Base-by-base conservation (phyloP, 2,797 vertebrate species). In the Coreius guichenoti region DNA sequence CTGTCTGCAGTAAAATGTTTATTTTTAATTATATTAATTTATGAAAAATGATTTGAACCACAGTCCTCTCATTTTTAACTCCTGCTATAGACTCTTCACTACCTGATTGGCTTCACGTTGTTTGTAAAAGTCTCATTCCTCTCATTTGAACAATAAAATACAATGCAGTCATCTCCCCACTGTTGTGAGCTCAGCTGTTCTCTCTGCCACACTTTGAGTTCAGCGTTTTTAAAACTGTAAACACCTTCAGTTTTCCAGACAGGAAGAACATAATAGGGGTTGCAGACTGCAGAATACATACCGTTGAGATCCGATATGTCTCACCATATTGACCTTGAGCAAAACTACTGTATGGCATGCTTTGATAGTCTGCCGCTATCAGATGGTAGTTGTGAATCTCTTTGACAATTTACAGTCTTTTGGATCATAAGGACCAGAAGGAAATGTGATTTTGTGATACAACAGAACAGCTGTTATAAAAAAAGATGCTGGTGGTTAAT, bases 151-250 rank as follows among this genome's bases (percentile, higher is more conserved):
- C 17, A 80, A 49, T 33, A 67, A 49, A 49, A 67, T 23, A 19
- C 51, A 29, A 56, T 43, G 11, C 51, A 5, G 47, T 31, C 63
- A 67, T 69, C 76, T 73, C 63, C 76, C 45, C 21, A 45, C 56
- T 85, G 51, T 17, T 68, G 75, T 54, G 49, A 67, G 29, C 77
- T 70, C 47, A 54, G 33, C 19, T 77, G 26, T 83, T 83, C 72
- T 78, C 45, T 84, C 78, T 49, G 47, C 58, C 39, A 49, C 85
- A 82, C 65, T 83, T 36, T 51, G 73, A 84, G 43, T 79, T 61
- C 61, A 69, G 69, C 56, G 9, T 70, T 89, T 72, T 87, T 61
- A 80, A 85, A 87, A 85, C 61, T 83, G 29, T 83, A 72, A 75
- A 81, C 65, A 81, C 56, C 45, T 78, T 85, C 68, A 65, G 51